phyloP scores from a whole-genome alignment of 2,888 invertebrate species.

The Acrobasis repandana region DNA sequence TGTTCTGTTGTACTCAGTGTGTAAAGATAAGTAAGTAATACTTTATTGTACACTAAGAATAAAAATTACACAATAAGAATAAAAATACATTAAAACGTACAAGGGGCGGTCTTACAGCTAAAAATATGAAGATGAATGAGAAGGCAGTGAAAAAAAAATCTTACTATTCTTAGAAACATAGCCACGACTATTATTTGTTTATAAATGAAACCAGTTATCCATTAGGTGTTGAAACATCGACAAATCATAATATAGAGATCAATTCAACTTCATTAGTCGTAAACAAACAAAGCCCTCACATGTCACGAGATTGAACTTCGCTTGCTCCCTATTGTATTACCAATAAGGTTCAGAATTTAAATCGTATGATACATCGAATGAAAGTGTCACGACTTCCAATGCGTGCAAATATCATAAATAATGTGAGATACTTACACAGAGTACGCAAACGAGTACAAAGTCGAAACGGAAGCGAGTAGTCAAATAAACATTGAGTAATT shows the following conservation, averaged over 20 bases:
- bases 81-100: too few species aligned
- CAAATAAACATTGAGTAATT: background rate
- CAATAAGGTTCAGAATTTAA: conserved; percentile 14
- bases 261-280: background rate
- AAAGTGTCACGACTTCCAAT: conserved; percentile 40
- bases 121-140: too few species aligned
- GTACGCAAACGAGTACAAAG: conserved; percentile 4
- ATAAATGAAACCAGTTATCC: background rate
- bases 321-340: background rate
- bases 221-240: background rate
- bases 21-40: too few species aligned
- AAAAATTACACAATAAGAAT: too few species aligned
- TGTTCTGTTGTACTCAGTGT: too few species aligned
- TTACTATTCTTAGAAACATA: background rate
- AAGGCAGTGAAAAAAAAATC: too few species aligned
- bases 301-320: background rate
- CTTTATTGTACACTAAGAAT: too few species aligned
- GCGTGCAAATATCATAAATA: conserved; percentile 49
- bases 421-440: conserved; percentile 39
- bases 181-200: too few species aligned
- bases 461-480: background rate
- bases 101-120: too few species aligned
- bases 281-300: background rate
- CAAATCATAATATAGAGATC: conserved; percentile 1
- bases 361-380: conserved; percentile 43